phyloP scores from a whole-genome alignment of 2,888 invertebrate species.

The Zaprionus lineosus region DNA sequence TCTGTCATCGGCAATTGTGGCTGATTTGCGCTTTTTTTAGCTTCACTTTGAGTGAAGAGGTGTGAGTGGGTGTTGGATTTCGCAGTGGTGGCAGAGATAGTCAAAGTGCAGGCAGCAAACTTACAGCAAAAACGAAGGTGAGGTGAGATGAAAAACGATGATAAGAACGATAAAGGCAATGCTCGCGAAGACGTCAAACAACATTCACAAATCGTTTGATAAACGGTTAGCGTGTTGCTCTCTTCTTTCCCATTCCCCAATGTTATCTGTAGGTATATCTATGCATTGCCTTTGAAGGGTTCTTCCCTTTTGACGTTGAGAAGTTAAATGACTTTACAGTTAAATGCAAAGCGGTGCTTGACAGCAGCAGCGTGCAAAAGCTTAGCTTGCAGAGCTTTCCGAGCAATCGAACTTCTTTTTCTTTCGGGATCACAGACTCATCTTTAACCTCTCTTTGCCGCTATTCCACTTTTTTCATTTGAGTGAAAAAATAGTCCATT shows the following conservation, averaged over 20 bases:
- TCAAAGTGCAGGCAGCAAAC: neutral
- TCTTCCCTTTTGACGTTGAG: constrained; percentile 48
- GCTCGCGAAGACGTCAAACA: constrained; percentile 38
- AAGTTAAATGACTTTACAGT: constrained; percentile 63
- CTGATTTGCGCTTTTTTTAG: constrained; percentile 72
- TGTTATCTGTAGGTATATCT: neutral
- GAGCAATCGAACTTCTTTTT: no score
- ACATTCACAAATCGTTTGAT: constrained; percentile 66
- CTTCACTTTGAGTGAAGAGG: constrained; percentile 32
- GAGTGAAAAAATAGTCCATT: no score
- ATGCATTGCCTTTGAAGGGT: constrained; percentile 25
- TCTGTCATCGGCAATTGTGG: constrained; percentile 74
- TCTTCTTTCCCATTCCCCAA: neutral
- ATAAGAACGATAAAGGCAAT: constrained; percentile 43
- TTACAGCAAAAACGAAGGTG: neutral
- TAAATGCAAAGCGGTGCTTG: constrained; percentile 10
- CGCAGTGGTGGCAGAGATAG: no score
- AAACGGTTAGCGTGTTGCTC: constrained; percentile 46
- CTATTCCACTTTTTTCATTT: no score
- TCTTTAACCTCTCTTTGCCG: no score
- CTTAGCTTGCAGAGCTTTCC: constrained; percentile 3
- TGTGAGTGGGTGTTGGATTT: neutral
- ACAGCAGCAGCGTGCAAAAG: constrained; percentile 16
- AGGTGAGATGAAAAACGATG: neutral
- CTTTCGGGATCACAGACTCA: no score